Evolutionary conservation across 2,888 invertebrate species (phyloP).

Genomic region (Amiota mariae): DNA sequence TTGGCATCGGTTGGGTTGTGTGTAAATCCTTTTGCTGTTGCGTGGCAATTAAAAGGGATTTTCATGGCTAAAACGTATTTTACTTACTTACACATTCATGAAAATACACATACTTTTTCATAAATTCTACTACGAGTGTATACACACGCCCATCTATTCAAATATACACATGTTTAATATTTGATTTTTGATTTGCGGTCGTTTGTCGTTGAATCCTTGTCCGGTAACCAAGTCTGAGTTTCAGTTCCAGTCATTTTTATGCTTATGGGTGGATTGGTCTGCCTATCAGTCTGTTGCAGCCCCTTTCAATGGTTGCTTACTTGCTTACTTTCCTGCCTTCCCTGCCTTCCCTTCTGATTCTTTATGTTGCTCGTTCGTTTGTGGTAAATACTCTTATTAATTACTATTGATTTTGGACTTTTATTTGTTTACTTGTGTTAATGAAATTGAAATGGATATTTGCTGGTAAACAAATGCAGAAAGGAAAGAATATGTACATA

Average conservation of each 20-base stretch:
- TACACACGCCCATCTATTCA: constrained; percentile 31
- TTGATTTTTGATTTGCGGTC: constrained; percentile 66
- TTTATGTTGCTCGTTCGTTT: not conserved
- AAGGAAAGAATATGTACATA: not conserved
- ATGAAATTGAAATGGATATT: constrained; percentile 61
- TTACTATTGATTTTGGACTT: constrained; percentile 64
- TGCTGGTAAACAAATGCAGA: constrained; percentile 11
- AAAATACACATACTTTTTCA: constrained; percentile 29
- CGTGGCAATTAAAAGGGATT: constrained; percentile 67
- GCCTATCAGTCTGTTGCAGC: not conserved
- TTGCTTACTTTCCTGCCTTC: not conserved
- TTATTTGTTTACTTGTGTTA: constrained; percentile 55
- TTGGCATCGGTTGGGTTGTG: constrained; percentile 38
- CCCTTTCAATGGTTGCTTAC: not conserved
- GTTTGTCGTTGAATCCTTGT: constrained; percentile 14
- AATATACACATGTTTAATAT: constrained; percentile 57
- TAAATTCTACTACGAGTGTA: constrained; percentile 23
- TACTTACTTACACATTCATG: constrained; percentile 59
- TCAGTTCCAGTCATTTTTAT: too few relatives aligned
- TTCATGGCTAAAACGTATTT: constrained; percentile 68
- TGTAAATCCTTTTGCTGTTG: constrained; percentile 66
- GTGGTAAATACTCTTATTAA: constrained; percentile 50
- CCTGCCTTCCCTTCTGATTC: not conserved
- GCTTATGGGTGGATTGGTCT: not conserved
- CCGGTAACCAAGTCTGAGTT: not conserved